A percentile compares a stretch with the other conserved stretches of the same genome.
These are phyloP conservation scores for Zaprionus africanus DNA, from an alignment of 1,140 invertebrate species.

Conservation along the genomic window DNA sequence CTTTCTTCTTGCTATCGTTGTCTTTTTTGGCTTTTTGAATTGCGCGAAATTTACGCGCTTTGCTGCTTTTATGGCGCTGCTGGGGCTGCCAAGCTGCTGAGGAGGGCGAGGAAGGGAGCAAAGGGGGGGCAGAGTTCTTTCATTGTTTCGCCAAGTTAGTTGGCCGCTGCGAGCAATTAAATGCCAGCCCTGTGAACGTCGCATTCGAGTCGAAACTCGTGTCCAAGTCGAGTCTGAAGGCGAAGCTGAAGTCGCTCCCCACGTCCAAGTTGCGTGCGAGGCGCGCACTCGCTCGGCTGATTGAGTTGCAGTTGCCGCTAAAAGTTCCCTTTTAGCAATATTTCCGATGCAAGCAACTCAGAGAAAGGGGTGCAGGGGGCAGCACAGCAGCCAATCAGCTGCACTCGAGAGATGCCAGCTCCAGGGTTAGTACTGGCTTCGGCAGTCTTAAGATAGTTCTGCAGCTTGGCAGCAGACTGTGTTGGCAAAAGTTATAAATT, in stretches of 20 bases:
- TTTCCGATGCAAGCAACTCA: conserved; percentile 36
- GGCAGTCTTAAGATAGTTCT: background rate
- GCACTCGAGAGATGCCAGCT: conserved; percentile 1
- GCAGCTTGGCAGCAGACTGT: background rate
- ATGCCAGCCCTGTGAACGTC: conserved; percentile 12
- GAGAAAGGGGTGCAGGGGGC: background rate
- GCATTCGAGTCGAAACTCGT: background rate
- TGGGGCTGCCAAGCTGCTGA: background rate
- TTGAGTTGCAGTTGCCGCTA: conserved; percentile 61
- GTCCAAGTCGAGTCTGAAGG: background rate
- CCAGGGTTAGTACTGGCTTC: background rate
- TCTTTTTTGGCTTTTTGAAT: conserved; percentile 16
- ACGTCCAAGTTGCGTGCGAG: conserved; percentile 7
- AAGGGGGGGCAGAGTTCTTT: background rate
- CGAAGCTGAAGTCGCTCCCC: background rate
- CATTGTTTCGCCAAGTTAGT: conserved; percentile 27
- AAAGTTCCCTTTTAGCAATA: conserved; percentile 53
- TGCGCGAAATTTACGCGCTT: conserved; percentile 48
- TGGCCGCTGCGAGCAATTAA: conserved; percentile 36
- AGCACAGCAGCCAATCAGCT: background rate
- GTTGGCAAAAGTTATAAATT: conserved; percentile 33
- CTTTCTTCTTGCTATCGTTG: conserved; percentile 12
- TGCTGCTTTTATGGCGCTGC: conserved; percentile 36
- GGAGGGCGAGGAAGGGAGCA: background rate
- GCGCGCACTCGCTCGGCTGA: conserved; percentile 32